Conservation (phyloP, 92 coral and sea anemone genomes). For the Umimayanthus chanpuru region DNA sequence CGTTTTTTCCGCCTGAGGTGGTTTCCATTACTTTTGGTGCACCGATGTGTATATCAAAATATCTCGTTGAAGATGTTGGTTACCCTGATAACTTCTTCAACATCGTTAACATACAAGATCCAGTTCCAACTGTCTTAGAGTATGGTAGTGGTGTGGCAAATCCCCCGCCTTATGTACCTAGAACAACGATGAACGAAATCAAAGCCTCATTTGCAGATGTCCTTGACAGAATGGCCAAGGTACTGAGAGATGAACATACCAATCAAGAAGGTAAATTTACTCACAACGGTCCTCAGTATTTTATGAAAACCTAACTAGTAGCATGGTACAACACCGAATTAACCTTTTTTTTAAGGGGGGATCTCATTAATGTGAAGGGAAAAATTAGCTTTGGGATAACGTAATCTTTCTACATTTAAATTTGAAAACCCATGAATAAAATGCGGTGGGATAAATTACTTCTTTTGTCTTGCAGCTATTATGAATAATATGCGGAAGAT, state of each 20-base stretch:
- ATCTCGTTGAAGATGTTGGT: constrained; percentile 23
- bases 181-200: not conserved
- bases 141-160: constrained; percentile 11
- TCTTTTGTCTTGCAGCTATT: too few relatives aligned
- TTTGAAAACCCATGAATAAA: too few relatives aligned
- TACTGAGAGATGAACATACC: not conserved
- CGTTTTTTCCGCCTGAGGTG: not conserved
- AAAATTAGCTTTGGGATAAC: too few relatives aligned
- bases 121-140: constrained; percentile 14
- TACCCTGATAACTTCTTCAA: constrained; percentile 14
- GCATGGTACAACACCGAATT: not conserved
- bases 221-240: not conserved
- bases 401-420: too few relatives aligned
- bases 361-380: too few relatives aligned
- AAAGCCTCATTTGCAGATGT: not conserved
- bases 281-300: not conserved
- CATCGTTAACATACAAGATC: constrained; percentile 12
- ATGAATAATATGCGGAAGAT: too few relatives aligned
- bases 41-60: constrained; percentile 26
- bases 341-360: too few relatives aligned
- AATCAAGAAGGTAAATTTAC: not conserved
- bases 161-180: not conserved
- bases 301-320: not conserved
- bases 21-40: constrained; percentile 30
- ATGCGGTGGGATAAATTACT: too few relatives aligned